Evolutionary conservation across 2,797 vertebrate species (phyloP), one percentile per base, ranked within the genome.

Genomic region (Trematomus bernacchii): DNA sequence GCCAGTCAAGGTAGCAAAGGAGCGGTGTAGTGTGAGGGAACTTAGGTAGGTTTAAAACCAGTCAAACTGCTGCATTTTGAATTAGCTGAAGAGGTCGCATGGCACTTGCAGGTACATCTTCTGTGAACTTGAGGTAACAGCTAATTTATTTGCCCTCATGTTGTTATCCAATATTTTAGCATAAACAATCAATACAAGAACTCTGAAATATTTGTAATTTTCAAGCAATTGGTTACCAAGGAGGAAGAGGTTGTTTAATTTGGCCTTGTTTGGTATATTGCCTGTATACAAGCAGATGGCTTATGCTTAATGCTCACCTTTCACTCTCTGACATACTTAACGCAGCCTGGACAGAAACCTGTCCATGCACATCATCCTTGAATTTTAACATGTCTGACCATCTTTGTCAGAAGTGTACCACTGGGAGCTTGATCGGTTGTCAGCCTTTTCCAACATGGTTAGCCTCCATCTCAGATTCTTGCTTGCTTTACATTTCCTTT

Each of bases 371-470:
- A 23, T 19, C 16, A 10, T 23, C 12, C 15, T 63, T 50, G 14
- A 27, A 48, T 60, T 23, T 30, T 14, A 40, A 30, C 55, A 8
- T 33, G 40, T 19, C 23, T 11, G 21, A 48, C 50, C 23, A 12
- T 44, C 69, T 58, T 37, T 40, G 10, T 70, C 44, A 74, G 23
- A 12, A 59, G 30, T 43, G 51, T 5, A 19, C 46, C 46, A 21
- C 59, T 21, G 52, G 46, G 42, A 54, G 59, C 18, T 16, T 44
- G 37, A 57, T 54, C 50, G 19, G 33, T 52, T 52, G 18, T 67
- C 62, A 61, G 50, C 15, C 27, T 66, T 70, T 74, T 78, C 43
- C 15, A 23, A 60, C 30, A 73, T 33, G 23, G 10, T 76, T 54
- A 55, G 42, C 3, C 0, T 62, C 71, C 47, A 69, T 15, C 37